These are phyloP conservation scores for Macrosiphum euphorbiae DNA, from an alignment of 2,888 invertebrate genomes.

Conservation along the genomic window DNA sequence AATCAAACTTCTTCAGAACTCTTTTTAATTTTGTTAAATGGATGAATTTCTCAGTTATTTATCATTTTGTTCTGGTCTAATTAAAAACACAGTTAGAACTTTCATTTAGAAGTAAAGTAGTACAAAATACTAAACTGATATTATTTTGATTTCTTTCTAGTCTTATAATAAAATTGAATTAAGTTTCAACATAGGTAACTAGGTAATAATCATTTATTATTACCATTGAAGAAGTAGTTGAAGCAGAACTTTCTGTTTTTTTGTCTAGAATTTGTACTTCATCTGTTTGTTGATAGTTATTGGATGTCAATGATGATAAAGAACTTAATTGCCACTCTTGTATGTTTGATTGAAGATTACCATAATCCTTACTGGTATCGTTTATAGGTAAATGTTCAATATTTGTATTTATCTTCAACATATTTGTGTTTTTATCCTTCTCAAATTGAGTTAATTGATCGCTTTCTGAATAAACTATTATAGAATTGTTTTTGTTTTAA, in stretches of 20 bases:
- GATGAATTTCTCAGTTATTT: neutral
- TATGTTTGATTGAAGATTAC: neutral
- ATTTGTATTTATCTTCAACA: neutral
- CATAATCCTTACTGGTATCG: neutral
- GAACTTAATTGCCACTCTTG: slow-evolving; percentile 34
- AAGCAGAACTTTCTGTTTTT: neutral
- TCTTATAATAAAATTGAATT: neutral
- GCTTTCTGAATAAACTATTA: neutral
- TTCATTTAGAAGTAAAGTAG: neutral
- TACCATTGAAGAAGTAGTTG: slow-evolving; percentile 41
- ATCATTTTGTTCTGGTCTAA: neutral
- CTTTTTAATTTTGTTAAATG: no score
- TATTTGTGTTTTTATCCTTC: neutral
- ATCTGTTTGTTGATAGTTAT: neutral
- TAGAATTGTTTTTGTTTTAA: neutral
- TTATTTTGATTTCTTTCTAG: neutral
- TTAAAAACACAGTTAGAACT: neutral
- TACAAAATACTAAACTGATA: neutral
- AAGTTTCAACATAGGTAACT: neutral
- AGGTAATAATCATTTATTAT: neutral
- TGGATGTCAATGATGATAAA: neutral
- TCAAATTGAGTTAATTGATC: neutral
- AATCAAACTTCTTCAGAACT: no score
- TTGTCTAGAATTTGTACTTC: neutral
- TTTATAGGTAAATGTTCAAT: neutral